These are phyloP conservation scores for Venturia canescens DNA, from an alignment of 1,140 invertebrate species.

Conservation along the genomic window DNA sequence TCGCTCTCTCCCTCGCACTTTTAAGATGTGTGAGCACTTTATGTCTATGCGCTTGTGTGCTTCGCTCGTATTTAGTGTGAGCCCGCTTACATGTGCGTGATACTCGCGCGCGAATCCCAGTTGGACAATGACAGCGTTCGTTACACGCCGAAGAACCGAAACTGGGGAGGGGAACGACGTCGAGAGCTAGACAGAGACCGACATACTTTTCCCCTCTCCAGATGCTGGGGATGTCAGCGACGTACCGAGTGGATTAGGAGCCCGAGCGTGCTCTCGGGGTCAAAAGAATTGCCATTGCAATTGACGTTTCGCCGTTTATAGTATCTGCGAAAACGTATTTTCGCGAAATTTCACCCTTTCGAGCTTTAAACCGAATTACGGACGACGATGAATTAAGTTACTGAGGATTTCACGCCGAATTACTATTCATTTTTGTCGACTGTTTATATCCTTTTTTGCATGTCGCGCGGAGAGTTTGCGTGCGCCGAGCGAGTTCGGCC, in stretches of 20 bases:
- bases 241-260: slow-evolving; percentile 13
- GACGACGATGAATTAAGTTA: too few species aligned
- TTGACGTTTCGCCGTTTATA: too few species aligned
- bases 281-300: not conserved
- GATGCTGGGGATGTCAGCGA: slow-evolving; percentile 9
- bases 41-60: too few species aligned
- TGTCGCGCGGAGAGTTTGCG: too few species aligned
- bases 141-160: slow-evolving; percentile 8
- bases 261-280: not conserved
- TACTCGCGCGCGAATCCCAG: slow-evolving; percentile 38
- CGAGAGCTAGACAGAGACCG: not conserved
- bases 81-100: not conserved
- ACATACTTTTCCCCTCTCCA: not conserved
- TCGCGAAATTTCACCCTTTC: too few species aligned
- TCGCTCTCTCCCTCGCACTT: not conserved
- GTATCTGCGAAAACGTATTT: too few species aligned
- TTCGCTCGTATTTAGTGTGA: not conserved
- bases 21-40: too few species aligned
- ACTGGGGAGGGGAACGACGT: slow-evolving; percentile 6
- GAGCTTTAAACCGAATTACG: too few species aligned
- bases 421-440: too few species aligned
- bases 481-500: too few species aligned
- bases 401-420: too few species aligned
- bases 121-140: slow-evolving; percentile 40
- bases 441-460: too few species aligned